Percentiles rank a stretch among this genome's conserved stretches.
These are phyloP conservation scores for Syncerus caffer DNA, from an alignment of 2,797 vertebrate genomes.

Conservation along the genomic window DNA sequence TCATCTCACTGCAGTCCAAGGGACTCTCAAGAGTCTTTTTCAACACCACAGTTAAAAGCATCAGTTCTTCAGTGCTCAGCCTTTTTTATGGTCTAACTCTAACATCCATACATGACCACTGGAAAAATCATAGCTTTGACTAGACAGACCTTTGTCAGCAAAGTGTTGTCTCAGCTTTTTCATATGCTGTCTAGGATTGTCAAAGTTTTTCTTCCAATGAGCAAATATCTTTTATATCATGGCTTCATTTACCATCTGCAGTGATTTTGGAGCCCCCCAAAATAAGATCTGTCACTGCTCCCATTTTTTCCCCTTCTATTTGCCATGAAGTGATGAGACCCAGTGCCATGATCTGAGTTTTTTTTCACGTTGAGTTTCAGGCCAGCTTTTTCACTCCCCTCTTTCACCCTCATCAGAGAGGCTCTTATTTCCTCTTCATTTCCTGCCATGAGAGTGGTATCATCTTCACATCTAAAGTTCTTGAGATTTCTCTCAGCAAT, in stretches of 20 bases:
- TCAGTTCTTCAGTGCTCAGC: too few species aligned
- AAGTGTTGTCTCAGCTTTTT: neutral
- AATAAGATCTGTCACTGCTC: neutral
- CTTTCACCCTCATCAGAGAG: neutral
- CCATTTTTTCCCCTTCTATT: neutral
- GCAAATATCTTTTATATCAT: neutral
- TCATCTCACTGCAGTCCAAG: neutral
- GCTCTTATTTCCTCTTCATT: neutral
- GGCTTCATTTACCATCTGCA: neutral
- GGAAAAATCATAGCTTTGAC: neutral
- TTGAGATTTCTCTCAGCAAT: neutral
- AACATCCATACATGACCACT: neutral
- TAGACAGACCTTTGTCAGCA: fast-evolving
- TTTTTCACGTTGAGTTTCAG: neutral
- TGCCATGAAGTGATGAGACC: neutral
- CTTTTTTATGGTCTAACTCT: neutral
- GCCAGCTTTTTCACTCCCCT: neutral
- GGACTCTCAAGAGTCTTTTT: neutral
- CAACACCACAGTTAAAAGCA: neutral
- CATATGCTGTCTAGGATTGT: neutral
- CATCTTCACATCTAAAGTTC: neutral
- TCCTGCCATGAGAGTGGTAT: neutral
- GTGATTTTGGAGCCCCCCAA: neutral
- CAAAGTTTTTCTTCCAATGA: neutral
- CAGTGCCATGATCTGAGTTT: neutral